Percentiles rank a stretch among this genome's conserved stretches.
Evolutionary conservation across 2,113 vertebrate genomes (phyloP).

Genomic region (Lota lota): DNA sequence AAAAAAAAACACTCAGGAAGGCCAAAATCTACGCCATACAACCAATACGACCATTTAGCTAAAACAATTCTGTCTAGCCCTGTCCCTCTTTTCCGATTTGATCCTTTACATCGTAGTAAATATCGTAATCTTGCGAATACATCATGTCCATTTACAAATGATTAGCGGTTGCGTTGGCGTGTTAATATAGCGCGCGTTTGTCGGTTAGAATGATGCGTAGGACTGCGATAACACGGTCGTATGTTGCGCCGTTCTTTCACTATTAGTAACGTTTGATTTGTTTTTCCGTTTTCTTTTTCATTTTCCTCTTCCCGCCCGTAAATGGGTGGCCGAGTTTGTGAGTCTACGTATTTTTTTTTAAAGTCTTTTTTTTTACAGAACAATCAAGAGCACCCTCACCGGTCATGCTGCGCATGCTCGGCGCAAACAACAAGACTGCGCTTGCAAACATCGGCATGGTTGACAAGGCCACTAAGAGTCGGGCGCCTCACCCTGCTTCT

Average conservation of each 20-base stretch:
- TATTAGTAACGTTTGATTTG: too few relatives aligned
- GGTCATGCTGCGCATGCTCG: constrained; percentile 31
- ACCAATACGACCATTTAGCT: constrained; percentile 22
- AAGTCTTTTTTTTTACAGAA: constrained; percentile 18
- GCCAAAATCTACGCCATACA: constrained; percentile 36
- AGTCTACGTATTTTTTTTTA: constrained; percentile 32
- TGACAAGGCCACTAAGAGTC: constrained; percentile 66
- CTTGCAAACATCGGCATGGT: constrained; percentile 46
- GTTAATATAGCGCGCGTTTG: constrained; percentile 58
- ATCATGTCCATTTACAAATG: constrained; percentile 61
- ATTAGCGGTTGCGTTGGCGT: constrained; percentile 59
- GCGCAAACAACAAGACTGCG: constrained; percentile 31
- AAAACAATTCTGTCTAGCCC: constrained; percentile 31
- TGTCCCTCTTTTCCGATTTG: constrained; percentile 16
- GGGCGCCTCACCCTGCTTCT: constrained; percentile 24
- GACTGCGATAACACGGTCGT: constrained; percentile 54
- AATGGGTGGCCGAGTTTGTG: constrained; percentile 44
- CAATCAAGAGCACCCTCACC: constrained; percentile 16
- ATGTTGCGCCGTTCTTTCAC: constrained; percentile 24
- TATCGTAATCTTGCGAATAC: constrained; percentile 60
- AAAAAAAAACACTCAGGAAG: constrained; percentile 15
- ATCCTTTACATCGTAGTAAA: constrained; percentile 34
- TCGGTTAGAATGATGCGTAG: constrained; percentile 53
- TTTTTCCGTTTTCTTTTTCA: constrained; percentile 27
- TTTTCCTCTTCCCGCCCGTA: constrained; percentile 22